These are phyloP conservation scores for Cataglyphis livida DNA, from an alignment of 2,888 invertebrate species.

Conservation along the genomic window DNA sequence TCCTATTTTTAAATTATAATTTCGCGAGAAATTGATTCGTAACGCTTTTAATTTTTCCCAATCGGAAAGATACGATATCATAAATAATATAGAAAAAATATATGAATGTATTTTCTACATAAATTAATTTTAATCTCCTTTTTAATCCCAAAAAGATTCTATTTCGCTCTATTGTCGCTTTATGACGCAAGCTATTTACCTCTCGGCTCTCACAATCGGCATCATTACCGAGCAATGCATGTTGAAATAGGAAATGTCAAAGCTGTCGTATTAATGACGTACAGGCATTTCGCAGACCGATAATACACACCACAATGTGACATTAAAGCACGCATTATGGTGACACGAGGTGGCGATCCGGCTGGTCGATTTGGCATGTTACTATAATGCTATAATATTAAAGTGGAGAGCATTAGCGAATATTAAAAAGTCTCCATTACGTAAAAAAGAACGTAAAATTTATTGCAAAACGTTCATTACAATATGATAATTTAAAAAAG, in stretches of 20 bases:
- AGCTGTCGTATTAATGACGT: constrained; percentile 59
- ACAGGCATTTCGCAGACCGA: constrained; percentile 40
- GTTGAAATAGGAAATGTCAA: constrained; percentile 52
- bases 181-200: constrained; percentile 16
- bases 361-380: constrained; percentile 9
- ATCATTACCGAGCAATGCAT: constrained; percentile 54
- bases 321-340: constrained; percentile 51
- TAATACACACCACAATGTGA: constrained; percentile 56
- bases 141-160: not conserved
- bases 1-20: not conserved
- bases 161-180: constrained; percentile 1
- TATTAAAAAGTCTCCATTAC: not conserved
- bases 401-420: not conserved
- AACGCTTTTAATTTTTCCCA: not conserved
- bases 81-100: not conserved
- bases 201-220: constrained; percentile 3
- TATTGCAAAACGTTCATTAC: not conserved
- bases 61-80: too few species aligned
- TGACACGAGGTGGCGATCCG: constrained; percentile 15
- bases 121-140: constrained; percentile 14
- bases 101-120: not conserved
- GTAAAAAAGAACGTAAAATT: not conserved
- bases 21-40: not conserved
- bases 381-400: not conserved
- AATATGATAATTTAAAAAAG: constrained; percentile 1